Conservation (phyloP, 2,113 vertebrate genomes). For the Crotalus horridus region DNA sequence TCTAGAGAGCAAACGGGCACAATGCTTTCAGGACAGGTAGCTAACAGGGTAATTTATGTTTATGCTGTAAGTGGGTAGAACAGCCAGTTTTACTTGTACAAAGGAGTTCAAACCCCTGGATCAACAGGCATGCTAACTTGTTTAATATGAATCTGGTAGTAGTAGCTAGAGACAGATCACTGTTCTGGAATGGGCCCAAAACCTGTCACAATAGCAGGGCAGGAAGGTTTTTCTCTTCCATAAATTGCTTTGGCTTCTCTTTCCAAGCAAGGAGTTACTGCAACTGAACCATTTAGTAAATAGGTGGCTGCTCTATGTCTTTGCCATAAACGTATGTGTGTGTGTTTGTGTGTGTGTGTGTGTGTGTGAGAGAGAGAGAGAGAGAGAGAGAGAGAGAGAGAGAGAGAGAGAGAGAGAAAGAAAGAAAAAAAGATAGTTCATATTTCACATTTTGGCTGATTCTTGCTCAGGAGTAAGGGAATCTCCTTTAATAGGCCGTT, state of each 20-base stretch:
- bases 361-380: not conserved
- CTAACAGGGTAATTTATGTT: not conserved
- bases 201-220: not conserved
- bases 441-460: not conserved
- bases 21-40: not conserved
- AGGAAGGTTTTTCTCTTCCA: not conserved
- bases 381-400: not conserved
- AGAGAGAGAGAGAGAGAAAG: accelerated
- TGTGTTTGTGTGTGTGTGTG: not conserved
- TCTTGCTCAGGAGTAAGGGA: not conserved
- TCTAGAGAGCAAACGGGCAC: not conserved
- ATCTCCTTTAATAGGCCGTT: not conserved
- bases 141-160: not conserved
- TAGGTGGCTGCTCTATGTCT: not conserved
- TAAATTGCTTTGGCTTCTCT: not conserved
- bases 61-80: not conserved
- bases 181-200: not conserved
- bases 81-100: not conserved
- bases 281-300: constrained; percentile 23
- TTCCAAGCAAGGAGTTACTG: accelerated
- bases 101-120: accelerated
- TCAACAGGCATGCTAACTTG: not conserved
- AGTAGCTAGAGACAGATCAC: not conserved
- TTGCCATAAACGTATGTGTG: not conserved
- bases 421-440: accelerated